phyloP scores from a whole-genome alignment of 2,888 invertebrate species.

The Gryllus longicercus region DNA sequence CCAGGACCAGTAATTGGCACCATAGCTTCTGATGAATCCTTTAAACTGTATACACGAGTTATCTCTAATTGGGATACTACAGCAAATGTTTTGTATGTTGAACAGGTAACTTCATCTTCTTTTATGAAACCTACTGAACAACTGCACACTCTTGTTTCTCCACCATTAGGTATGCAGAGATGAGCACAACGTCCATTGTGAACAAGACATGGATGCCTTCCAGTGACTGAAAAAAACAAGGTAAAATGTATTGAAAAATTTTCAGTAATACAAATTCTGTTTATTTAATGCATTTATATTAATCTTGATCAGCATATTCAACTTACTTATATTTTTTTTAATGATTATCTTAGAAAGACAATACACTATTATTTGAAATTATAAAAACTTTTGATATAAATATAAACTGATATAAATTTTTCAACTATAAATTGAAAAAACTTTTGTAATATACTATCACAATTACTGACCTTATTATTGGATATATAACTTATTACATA shows the following conservation, averaged over 20 bases:
- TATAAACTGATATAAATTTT: too few relatives aligned
- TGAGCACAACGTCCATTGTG: slow-evolving; percentile 93
- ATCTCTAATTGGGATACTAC: slow-evolving; percentile 87
- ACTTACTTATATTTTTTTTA: too few relatives aligned
- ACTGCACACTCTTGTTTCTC: slow-evolving; percentile 72
- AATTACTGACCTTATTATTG: slow-evolving; percentile 4
- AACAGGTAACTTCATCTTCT: slow-evolving; percentile 71
- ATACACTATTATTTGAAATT: too few relatives aligned
- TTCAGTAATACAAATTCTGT: too few relatives aligned
- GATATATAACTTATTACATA: too few relatives aligned
- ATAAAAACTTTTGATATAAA: too few relatives aligned
- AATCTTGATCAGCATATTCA: too few relatives aligned
- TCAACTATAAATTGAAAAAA: too few relatives aligned
- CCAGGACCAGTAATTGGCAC: slow-evolving; percentile 80
- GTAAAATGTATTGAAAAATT: slow-evolving; percentile 18
- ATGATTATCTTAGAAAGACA: too few relatives aligned
- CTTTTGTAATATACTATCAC: background rate
- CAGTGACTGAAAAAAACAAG: background rate
- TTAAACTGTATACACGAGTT: slow-evolving; percentile 82
- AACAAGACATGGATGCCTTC: slow-evolving; percentile 71
- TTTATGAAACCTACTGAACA: slow-evolving; percentile 88
- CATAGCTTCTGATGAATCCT: slow-evolving; percentile 87
- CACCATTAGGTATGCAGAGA: slow-evolving; percentile 84
- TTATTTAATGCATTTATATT: too few relatives aligned
- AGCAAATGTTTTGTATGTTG: slow-evolving; percentile 82